phyloP scores from a whole-genome alignment of 2,888 invertebrate genomes.

The Dinocampus coccinellae region DNA sequence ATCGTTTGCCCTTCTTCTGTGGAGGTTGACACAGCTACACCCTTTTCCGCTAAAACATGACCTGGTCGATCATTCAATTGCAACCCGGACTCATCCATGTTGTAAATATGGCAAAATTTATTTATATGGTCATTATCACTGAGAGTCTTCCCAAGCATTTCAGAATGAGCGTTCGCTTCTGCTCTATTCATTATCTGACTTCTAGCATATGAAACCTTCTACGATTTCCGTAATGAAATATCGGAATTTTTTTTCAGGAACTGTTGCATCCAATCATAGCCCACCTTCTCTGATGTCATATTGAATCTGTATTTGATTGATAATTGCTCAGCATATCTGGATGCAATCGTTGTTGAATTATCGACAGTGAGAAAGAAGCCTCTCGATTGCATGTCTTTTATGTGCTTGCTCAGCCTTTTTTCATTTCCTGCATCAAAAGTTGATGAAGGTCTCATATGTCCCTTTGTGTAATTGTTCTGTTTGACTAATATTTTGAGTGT shows the following conservation, averaged over 20 bases:
- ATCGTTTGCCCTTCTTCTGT: constrained; percentile 57
- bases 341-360: constrained; percentile 36
- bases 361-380: constrained; percentile 27
- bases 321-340: constrained; percentile 35
- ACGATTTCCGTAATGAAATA: neutral
- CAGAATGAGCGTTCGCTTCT: neutral
- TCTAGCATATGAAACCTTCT: neutral
- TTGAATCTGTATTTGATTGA: constrained; percentile 36
- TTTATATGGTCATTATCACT: neutral
- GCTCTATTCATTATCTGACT: neutral
- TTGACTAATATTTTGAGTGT: constrained; percentile 4
- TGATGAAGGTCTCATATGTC: constrained; percentile 9
- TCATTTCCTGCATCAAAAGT: constrained; percentile 21
- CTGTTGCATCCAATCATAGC: constrained; percentile 37
- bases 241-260: constrained; percentile 17
- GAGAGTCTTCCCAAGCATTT: neutral
- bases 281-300: constrained; percentile 29
- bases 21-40: constrained; percentile 52
- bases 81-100: constrained; percentile 8
- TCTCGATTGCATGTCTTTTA: constrained; percentile 34
- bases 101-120: neutral
- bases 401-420: neutral
- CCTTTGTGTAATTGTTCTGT: constrained; percentile 19
- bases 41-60: constrained; percentile 48
- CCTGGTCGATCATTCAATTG: constrained; percentile 37